Evolutionary conservation across 1,140 invertebrate species (phyloP).

Genomic region (Onthophagus taurus): DNA sequence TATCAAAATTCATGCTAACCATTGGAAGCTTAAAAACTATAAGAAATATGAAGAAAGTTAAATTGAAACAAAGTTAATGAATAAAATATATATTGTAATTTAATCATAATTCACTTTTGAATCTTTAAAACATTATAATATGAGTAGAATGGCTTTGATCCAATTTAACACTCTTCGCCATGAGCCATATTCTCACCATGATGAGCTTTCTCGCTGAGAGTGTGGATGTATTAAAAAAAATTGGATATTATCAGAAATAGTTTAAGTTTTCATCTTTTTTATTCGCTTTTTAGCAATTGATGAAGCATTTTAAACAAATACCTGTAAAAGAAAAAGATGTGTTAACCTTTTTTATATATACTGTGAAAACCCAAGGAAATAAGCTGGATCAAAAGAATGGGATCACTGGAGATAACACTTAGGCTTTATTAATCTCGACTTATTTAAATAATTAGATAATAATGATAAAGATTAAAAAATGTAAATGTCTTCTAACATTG

Average conservation of each 20-base stretch:
- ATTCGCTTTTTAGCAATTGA: constrained; percentile 62
- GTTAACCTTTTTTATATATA: constrained; percentile 93
- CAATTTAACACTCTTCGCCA: no score
- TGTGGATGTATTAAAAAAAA: no score
- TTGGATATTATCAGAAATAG: neutral
- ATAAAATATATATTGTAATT: no score
- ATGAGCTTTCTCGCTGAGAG: no score
- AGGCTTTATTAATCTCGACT: neutral
- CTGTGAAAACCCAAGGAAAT: constrained; percentile 89
- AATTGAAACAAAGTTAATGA: no score
- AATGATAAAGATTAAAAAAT: neutral
- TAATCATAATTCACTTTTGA: no score
- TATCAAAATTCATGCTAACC: neutral
- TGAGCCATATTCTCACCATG: no score
- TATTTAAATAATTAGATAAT: no score
- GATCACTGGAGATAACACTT: constrained; percentile 46
- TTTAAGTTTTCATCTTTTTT: neutral
- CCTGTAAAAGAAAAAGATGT: constrained; percentile 91
- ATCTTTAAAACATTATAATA: no score
- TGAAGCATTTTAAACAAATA: constrained; percentile 91
- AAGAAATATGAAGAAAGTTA: no score
- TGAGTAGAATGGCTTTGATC: no score
- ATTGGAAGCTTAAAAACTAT: no score
- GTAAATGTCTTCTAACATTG: neutral
- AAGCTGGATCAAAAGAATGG: constrained; percentile 86